Percentiles rank a stretch among this genome's conserved stretches.
phyloP scores from a whole-genome alignment of 2,888 invertebrate genomes.

The Blomia tropicalis region DNA sequence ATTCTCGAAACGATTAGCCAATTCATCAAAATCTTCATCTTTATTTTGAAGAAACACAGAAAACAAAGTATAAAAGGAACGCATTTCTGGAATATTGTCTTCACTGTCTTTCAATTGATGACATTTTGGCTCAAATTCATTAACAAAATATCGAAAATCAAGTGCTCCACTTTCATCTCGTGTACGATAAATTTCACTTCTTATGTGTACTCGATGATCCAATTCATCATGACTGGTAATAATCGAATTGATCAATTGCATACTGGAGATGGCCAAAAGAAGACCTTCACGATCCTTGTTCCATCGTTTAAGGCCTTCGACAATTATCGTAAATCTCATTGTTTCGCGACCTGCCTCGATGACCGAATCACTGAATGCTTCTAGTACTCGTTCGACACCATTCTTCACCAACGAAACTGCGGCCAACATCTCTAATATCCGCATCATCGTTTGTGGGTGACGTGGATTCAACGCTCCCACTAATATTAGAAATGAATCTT shows the following conservation, averaged over 20 bases:
- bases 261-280: constrained; percentile 59
- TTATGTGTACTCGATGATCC: constrained; percentile 76
- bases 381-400: constrained; percentile 65
- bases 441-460: constrained; percentile 70
- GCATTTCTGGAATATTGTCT: constrained; percentile 45
- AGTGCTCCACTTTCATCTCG: constrained; percentile 48
- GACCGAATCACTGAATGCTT: constrained; percentile 72
- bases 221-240: constrained; percentile 68
- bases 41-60: constrained; percentile 72
- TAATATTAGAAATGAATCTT: constrained; percentile 55
- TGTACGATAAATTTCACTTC: constrained; percentile 87
- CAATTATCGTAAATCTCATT: constrained; percentile 46
- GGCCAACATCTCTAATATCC: constrained; percentile 65
- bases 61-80: constrained; percentile 8
- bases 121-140: background rate
- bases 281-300: constrained; percentile 49
- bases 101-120: constrained; percentile 9
- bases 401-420: constrained; percentile 76
- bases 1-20: constrained; percentile 76
- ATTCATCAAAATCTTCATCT: constrained; percentile 83
- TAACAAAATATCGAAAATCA: constrained; percentile 48
- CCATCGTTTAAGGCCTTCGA: constrained; percentile 53
- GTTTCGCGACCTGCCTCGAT: constrained; percentile 44
- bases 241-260: constrained; percentile 85
- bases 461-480: constrained; percentile 56